phyloP scores from a whole-genome alignment of 2,888 invertebrate genomes.

The Phyto melanocephala region DNA sequence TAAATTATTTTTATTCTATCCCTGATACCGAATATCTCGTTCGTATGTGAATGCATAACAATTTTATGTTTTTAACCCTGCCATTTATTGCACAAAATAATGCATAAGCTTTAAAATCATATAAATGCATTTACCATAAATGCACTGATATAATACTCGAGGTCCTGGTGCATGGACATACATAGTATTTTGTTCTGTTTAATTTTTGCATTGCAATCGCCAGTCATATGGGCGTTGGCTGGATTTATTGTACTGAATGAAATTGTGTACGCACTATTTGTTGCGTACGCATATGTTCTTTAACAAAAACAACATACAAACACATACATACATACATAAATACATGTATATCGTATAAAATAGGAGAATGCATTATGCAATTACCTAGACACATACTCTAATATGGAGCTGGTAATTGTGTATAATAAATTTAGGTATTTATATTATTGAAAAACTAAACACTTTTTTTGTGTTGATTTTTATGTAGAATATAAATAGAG shows the following conservation, averaged over 20 bases:
- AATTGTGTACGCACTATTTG: slow-evolving; percentile 61
- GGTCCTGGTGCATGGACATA: slow-evolving; percentile 5
- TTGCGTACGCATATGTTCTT: slow-evolving; percentile 55
- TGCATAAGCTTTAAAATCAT: too few relatives aligned
- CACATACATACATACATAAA: neutral
- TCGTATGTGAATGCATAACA: too few relatives aligned
- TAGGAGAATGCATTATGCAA: neutral
- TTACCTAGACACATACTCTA: neutral
- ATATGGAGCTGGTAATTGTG: neutral
- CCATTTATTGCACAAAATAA: too few relatives aligned
- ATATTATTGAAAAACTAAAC: neutral
- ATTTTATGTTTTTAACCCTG: too few relatives aligned
- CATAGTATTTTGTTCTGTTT: neutral
- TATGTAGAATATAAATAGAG: too few relatives aligned
- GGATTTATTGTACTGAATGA: slow-evolving; percentile 38
- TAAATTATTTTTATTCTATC: too few relatives aligned
- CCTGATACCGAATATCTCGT: too few relatives aligned
- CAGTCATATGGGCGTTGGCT: slow-evolving; percentile 62
- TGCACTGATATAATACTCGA: slow-evolving; percentile 16
- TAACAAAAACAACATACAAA: neutral
- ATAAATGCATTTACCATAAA: slow-evolving; percentile 12
- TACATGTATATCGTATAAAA: neutral
- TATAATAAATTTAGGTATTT: neutral
- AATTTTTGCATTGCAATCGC: slow-evolving; percentile 31
- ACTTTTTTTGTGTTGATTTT: neutral